Evolutionary conservation across 2,888 invertebrate species (phyloP), one percentile per base, ranked within the genome.

Genomic region (Tenthredo livida): DNA sequence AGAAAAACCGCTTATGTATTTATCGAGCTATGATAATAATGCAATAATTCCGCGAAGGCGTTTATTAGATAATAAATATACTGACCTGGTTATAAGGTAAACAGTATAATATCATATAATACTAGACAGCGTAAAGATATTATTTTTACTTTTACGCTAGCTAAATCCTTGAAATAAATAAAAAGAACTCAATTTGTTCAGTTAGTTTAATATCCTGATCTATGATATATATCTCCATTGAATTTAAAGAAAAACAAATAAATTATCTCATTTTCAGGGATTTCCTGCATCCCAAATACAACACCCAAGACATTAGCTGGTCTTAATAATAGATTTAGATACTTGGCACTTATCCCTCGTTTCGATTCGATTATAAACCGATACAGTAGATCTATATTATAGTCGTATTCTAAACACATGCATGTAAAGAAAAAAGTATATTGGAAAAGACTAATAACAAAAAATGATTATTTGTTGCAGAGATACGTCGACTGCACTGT

Each of bases 401-500:
- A 15, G 15, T 50, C 17, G 3, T 4, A 50, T 17, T 50, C 5
- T 50, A 17, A 50, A 50, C 17, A 50, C 5, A 29, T 29, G 2
- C 29, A 29, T n/a, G 5, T 65, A 65, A 0, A 15, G 10, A 21
- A 29, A 29, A 29, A 21, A 10, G 29, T 12, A 65, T 15, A 65
- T 9, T 15, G 4, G 7, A 10, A 7, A 7, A 80, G 15, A 37
- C 37, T 21, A 50, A 75, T 25, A 37, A n/a, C 6, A 67, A 43
- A 15, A 43, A 43, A 29, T 21, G 10, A 72, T 37, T 33, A 17
- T 33, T 77, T 33, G 25, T 78, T 85, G 5, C 95, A 97, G 96
- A 96, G 96, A 94, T 96, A 96, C 95, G 96, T 96, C 94, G 96
- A 96, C 93, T 95, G 96, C 93, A 96, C 94, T 93, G 94, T 94